phyloP scores from a whole-genome alignment of 53 echinoderm and acorn worm species.

The Holothuria scabra region DNA sequence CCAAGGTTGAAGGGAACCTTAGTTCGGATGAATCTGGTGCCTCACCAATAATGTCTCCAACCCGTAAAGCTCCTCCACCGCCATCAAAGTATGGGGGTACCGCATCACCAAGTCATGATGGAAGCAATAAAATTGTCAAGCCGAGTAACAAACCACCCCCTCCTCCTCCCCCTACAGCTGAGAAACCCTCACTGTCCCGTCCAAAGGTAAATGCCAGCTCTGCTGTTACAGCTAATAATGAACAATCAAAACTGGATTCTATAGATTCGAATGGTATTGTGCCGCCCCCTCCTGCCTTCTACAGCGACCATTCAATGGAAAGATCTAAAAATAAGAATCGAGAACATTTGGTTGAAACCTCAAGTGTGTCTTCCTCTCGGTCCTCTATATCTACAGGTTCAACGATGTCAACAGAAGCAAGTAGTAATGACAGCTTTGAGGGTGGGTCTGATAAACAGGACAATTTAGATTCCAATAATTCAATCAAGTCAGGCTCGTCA shows the following conservation, averaged over 20 bases:
- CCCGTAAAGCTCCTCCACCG: neutral
- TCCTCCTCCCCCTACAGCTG: constrained; percentile 11
- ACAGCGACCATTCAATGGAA: constrained; percentile 51
- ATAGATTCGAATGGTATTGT: constrained; percentile 49
- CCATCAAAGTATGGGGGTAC: neutral
- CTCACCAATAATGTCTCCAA: constrained; percentile 33
- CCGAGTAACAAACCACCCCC: constrained; percentile 31
- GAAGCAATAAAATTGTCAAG: constrained; percentile 4
- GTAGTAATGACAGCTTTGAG: constrained; percentile 77
- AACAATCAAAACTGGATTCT: constrained; percentile 22
- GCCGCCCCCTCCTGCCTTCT: constrained; percentile 68
- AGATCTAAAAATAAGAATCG: constrained; percentile 14
- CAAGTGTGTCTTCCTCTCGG: constrained; percentile 88
- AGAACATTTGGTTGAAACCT: constrained; percentile 80
- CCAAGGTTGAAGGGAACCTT: constrained; percentile 71
- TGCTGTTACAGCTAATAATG: neutral
- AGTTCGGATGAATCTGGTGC: constrained; percentile 73
- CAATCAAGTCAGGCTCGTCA: constrained; percentile 79
- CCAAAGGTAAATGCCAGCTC: constrained; percentile 20
- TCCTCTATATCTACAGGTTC: constrained; percentile 95
- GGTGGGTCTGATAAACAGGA: constrained; percentile 66
- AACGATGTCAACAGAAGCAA: constrained; percentile 89
- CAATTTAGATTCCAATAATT: constrained; percentile 61
- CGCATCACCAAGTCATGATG: too few relatives aligned
- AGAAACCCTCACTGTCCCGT: neutral